Evolutionary conservation across 2,888 invertebrate species (phyloP), one percentile per base, ranked within the genome.

Genomic region (Seira sanloemensis): DNA sequence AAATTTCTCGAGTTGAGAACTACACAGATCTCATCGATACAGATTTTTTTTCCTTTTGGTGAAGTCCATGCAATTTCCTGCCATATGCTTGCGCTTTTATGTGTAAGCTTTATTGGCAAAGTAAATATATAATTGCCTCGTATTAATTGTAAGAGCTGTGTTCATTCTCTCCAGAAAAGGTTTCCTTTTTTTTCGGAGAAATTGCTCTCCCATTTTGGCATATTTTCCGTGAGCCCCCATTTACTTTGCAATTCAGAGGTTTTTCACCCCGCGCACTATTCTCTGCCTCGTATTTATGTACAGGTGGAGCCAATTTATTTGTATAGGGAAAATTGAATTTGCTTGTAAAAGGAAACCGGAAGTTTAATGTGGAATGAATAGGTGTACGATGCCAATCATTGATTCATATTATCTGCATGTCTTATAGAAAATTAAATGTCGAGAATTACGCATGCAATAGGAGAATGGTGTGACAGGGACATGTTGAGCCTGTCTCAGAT

Each of bases 281-380:
- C n/a, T n/a, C n/a, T 58, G 5, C 37, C 37, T 37, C 37, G 4
- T 37, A 37, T 7, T 37, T 37, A 4, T 4, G 4, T 37, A 16
- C 58, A 58, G 58, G 58, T 58, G 58, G 18, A 58, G 58, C 58
- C 58, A 18, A 18, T 58, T 58, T 58, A 4, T 58, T 58, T 18
- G 2, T n/a, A 58, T 2, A 58, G 58, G n/a, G 58, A 58, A 58
- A 58, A 58, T 58, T 58, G 58, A 58, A 16, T 58, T 58, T 58
- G 58, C 58, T 58, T 58, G 58, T 58, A n/a, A 58, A 58, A 58
- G 58, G 58, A 58, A 58, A 58, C 58, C 58, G 58, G 58, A 58
- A 58, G 58, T 58, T 58, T 58, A 18, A 58, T 12, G 4, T 37
- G 37, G 37, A 7, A 7, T 4, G 58, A 58, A 58, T 37, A 12